Evolutionary conservation across 2,888 invertebrate genomes (phyloP), one percentile per base, ranked within the genome.

Genomic region (Limnephilus rhombicus): DNA sequence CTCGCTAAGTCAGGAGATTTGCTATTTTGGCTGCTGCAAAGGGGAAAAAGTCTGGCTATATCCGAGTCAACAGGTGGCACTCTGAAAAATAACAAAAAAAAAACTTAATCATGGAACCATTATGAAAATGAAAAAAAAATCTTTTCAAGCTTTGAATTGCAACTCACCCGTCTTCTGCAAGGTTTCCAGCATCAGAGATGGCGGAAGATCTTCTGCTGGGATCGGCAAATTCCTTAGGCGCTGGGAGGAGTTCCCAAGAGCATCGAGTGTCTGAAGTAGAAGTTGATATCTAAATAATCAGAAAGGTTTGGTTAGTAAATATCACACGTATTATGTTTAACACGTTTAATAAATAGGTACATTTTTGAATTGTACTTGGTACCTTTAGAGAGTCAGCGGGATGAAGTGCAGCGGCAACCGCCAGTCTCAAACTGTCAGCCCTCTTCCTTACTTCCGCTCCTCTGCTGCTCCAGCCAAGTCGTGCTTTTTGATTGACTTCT

Each of bases 201-300:
- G 96, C 97, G 29, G 96, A 97, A 15, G 97, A 97, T 24, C 98
- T 97, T 82, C 98, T 96, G 93, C 98, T 97, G 93, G 97, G 97
- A 94, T 98, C 98, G 3, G 98, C 98, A 95, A 98, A 98, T 94
- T 98, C 98, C 53, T 97, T 97, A 12, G 98, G 98, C 85, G 97
- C 98, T 1, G 98, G 98, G 93, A 98, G 95, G 92, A 93, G 89
- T 97, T 96, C 92, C 96, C 94, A 93, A 96, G 94, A 93, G 93
- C 93, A 93, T 95, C 95, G 13, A 94, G 94, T 94, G 82, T 93
- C 93, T 68, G 92, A 90, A n/a, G 93, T 85, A 53, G 91, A 89
- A 18, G 93, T 85, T 82, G 93, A 90, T 18, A 91, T 85, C 91
- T 91, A 37, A 85, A 45, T 45, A 85, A n/a, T n/a, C 18, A 41